Evolutionary conservation across 1,140 invertebrate genomes (phyloP).

Genomic region (Bombus ignitus): DNA sequence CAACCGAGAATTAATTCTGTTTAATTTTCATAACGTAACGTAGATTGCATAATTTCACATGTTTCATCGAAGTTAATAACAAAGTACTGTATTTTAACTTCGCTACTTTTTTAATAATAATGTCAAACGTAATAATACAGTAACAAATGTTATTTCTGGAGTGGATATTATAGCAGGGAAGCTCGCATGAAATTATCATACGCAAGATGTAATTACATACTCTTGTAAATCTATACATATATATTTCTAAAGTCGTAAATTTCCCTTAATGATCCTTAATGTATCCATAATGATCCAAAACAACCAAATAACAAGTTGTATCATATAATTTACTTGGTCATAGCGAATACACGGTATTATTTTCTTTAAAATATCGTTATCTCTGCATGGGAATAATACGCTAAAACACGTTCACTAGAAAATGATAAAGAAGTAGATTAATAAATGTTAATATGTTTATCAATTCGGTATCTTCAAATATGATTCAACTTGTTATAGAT

Average conservation of each 20-base stretch:
- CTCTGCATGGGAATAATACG: too few species aligned
- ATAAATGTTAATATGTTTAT: too few species aligned
- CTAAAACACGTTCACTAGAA: not conserved
- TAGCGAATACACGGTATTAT: not conserved
- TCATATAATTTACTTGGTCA: not conserved
- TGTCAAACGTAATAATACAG: not conserved
- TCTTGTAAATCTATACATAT: not conserved
- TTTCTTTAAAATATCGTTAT: not conserved
- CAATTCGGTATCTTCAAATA: too few species aligned
- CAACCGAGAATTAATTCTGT: constrained; percentile 20
- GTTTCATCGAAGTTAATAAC: not conserved
- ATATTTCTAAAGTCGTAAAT: not conserved
- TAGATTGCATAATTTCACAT: constrained; percentile 7
- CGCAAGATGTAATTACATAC: not conserved
- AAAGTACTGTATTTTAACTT: not conserved
- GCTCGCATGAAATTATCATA: constrained; percentile 1
- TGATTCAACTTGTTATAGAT: not conserved
- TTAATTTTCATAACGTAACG: not conserved
- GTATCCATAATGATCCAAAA: not conserved
- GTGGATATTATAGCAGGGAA: not conserved
- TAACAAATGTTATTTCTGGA: not conserved
- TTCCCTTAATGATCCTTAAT: not conserved
- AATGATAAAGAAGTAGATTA: not conserved
- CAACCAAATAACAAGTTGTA: not conserved
- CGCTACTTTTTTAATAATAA: not conserved